Conservation (phyloP, 2,888 invertebrate species). For the Tanaodytes sp. region DNA sequence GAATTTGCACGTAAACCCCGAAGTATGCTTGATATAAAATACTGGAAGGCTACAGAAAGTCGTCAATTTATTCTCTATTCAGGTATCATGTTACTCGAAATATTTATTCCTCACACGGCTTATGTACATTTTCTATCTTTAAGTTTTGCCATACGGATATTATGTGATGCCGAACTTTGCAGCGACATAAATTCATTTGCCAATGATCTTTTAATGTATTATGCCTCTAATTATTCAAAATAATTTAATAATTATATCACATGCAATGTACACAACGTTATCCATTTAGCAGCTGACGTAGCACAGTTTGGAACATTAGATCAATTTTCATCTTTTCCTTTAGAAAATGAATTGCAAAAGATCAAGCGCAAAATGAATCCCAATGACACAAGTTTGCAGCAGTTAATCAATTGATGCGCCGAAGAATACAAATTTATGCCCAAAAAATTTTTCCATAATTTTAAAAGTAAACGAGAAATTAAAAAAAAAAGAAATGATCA, state of each 20-base stretch:
- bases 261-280: neutral
- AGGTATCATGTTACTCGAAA: neutral
- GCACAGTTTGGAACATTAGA: neutral
- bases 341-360: constrained; percentile 2
- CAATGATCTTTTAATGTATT: too few species aligned
- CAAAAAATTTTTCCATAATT: too few species aligned
- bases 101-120: neutral
- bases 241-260: neutral
- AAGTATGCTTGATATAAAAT: constrained; percentile 1
- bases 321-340: neutral
- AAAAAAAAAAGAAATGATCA: too few species aligned
- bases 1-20: neutral
- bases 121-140: neutral
- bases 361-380: neutral
- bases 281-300: neutral
- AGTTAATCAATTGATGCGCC: too few species aligned
- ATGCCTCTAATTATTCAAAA: too few species aligned
- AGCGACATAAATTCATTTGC: neutral
- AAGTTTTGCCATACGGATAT: neutral
- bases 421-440: too few species aligned
- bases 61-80: neutral
- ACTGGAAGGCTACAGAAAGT: neutral
- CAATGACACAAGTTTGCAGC: too few species aligned
- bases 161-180: neutral
- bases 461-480: too few species aligned